Percentiles rank a stretch among this genome's conserved stretches.
Conservation (phyloP, 1,140 invertebrate species). For the Lasioglossum albipes region DNA sequence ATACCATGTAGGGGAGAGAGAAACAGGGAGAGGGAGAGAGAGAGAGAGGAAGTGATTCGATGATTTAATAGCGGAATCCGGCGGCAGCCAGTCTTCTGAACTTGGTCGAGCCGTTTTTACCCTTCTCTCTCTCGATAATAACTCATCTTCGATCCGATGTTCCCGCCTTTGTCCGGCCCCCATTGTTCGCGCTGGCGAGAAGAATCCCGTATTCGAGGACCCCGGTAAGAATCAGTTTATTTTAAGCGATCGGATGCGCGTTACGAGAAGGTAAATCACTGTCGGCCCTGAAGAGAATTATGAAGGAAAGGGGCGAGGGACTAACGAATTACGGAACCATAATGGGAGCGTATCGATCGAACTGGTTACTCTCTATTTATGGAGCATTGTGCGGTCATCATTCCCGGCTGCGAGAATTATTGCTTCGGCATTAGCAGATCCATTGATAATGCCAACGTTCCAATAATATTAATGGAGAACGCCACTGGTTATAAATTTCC, state of each 20-base stretch:
- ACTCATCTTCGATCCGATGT: background rate
- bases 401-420: background rate
- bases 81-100: background rate
- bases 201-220: background rate
- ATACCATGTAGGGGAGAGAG: too few relatives aligned
- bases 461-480: too few relatives aligned
- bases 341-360: slow-evolving; percentile 1
- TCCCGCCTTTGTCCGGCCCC: background rate
- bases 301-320: background rate
- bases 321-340: background rate
- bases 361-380: slow-evolving; percentile 1
- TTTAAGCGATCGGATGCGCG: background rate
- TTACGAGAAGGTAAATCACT: background rate
- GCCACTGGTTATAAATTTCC: too few relatives aligned
- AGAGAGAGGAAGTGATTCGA: too few relatives aligned
- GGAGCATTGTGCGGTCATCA: background rate
- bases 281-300: background rate
- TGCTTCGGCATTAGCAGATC: background rate
- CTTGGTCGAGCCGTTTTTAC: background rate
- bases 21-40: too few relatives aligned
- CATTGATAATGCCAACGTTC: background rate
- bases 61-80: background rate
- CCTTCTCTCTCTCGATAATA: background rate
- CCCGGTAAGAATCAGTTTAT: background rate
- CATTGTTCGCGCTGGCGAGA: background rate